Percentiles rank a stretch among this genome's conserved stretches.
Conservation (phyloP, 2,113 vertebrate species). For the Oxygymnocypris stewartii region DNA sequence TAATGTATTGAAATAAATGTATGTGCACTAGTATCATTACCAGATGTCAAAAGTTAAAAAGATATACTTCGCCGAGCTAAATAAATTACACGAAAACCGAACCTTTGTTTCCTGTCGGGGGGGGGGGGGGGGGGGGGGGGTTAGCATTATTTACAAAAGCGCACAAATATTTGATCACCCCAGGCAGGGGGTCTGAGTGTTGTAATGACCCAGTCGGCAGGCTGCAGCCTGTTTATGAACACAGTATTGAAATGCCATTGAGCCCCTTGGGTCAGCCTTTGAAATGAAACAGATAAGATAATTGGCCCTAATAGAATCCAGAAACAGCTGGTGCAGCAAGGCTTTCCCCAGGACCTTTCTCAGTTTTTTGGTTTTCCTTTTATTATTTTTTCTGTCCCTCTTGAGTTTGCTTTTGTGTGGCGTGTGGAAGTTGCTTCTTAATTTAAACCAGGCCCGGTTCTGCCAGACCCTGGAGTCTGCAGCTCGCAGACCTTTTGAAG, state of each 20-base stretch:
- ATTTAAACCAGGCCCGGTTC: constrained; percentile 94
- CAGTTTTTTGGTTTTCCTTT: constrained; percentile 60
- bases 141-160: constrained; percentile 98
- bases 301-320: constrained; percentile 99
- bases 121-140: too few relatives aligned
- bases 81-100: constrained; percentile 51
- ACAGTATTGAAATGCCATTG: constrained; percentile 92
- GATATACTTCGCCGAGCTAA: neutral
- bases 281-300: constrained; percentile 99
- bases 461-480: constrained; percentile 81
- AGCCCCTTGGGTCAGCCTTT: constrained; percentile 91
- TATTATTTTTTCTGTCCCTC: constrained; percentile 73
- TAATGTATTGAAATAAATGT: constrained; percentile 27
- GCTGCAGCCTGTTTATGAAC: constrained; percentile 87
- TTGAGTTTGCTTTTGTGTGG: constrained; percentile 96
- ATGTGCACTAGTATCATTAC: neutral
- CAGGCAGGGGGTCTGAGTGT: constrained; percentile 91
- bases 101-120: constrained; percentile 82
- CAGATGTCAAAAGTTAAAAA: neutral
- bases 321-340: constrained; percentile 76
- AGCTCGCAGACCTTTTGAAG: constrained; percentile 98
- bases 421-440: constrained; percentile 86
- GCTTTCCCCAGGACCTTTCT: constrained; percentile 76
- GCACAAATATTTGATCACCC: constrained; percentile 97
- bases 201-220: constrained; percentile 95